Percentiles rank a stretch among this genome's conserved stretches.
These are phyloP conservation scores for Cuculus canorus DNA, from an alignment of 2,797 vertebrate species.

Conservation along the genomic window DNA sequence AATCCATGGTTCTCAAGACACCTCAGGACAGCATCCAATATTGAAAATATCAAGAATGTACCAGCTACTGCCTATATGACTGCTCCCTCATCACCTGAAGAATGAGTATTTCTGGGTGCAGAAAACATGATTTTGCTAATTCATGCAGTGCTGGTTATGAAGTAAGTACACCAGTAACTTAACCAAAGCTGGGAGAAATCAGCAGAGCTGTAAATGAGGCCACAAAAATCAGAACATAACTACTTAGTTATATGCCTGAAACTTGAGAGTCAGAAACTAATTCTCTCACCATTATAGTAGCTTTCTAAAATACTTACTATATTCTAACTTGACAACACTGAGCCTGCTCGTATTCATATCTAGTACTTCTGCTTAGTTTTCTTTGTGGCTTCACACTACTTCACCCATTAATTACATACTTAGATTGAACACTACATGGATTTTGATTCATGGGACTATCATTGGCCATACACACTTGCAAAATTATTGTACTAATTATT, in stretches of 20 bases:
- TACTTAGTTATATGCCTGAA: not conserved
- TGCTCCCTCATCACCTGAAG: not conserved
- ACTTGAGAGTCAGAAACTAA: not conserved
- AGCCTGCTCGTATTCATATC: not conserved
- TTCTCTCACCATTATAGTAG: not conserved
- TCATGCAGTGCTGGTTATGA: not conserved
- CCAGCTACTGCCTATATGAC: not conserved
- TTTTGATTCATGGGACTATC: not conserved
- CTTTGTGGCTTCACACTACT: not conserved
- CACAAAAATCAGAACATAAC: not conserved
- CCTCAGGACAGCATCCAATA: not conserved
- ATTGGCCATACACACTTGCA: not conserved
- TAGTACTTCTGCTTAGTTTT: not conserved
- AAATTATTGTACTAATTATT: not conserved
- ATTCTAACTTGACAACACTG: not conserved
- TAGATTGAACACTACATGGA: not conserved
- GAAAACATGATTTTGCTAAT: not conserved
- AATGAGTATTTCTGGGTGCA: not conserved
- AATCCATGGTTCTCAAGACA: not conserved
- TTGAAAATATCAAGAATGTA: not conserved
- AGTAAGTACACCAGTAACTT: not conserved
- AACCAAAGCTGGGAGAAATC: not conserved
- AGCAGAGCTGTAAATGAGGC: not conserved
- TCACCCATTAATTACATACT: not conserved
- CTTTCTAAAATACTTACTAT: not conserved